Evolutionary conservation across 2,113 vertebrate genomes (phyloP).

Genomic region (Stegostoma tigrinum): DNA sequence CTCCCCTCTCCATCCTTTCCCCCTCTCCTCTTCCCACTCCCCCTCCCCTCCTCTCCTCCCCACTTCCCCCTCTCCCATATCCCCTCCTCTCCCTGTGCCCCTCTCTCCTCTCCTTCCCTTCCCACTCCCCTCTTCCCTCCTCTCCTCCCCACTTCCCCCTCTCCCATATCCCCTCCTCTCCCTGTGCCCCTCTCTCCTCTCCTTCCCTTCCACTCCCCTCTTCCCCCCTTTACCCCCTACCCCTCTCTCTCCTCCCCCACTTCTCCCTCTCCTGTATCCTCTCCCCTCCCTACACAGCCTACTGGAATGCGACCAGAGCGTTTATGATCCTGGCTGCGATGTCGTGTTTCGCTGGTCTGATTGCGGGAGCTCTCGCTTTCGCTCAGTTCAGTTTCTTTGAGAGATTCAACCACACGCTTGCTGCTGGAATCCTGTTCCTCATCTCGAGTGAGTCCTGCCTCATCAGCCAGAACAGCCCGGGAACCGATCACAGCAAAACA

Average conservation of each 20-base stretch:
- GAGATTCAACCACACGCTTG: slow-evolving; percentile 73
- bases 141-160: slow-evolving; percentile 40
- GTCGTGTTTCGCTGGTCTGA: slow-evolving; percentile 73
- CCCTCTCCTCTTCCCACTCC: not conserved
- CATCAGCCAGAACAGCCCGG: too few relatives aligned
- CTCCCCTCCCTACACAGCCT: slow-evolving; percentile 50
- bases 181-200: not conserved
- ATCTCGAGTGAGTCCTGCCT: slow-evolving; percentile 67
- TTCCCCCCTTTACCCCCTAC: too few relatives aligned
- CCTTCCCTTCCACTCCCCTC: too few relatives aligned
- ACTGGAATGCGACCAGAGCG: slow-evolving; percentile 81
- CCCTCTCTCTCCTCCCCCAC: not conserved
- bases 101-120: not conserved
- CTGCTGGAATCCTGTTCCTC: slow-evolving; percentile 78
- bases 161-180: not conserved
- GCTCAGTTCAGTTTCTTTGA: slow-evolving; percentile 71
- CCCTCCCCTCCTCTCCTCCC: not conserved
- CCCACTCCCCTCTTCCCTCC: slow-evolving; percentile 32
- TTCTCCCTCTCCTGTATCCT: not conserved
- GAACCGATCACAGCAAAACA: too few relatives aligned
- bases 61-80: too few relatives aligned
- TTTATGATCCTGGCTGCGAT: slow-evolving; percentile 84
- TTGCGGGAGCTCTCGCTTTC: slow-evolving; percentile 75
- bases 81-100: too few relatives aligned
- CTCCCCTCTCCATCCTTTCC: slow-evolving; percentile 21